Evolutionary conservation across 2,113 vertebrate species (phyloP), one percentile per base, ranked within the genome.

Genomic region (Pantherophis guttatus): DNA sequence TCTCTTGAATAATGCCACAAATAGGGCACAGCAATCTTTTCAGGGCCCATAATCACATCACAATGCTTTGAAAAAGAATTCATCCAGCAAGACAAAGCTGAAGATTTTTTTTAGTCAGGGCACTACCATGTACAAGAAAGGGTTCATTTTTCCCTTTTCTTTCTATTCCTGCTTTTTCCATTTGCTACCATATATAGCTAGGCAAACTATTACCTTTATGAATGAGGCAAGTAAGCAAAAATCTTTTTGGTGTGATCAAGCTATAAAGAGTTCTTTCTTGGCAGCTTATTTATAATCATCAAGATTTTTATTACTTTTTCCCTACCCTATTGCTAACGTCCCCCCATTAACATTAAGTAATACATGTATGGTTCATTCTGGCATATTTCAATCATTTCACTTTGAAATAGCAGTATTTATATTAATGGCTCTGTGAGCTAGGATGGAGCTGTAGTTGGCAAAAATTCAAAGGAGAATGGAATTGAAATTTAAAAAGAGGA

Each of bases 1-100:
- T 91, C 10, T 86, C 44, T 52, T 1, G 92, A 86, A 89, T 8
- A 57, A 23, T 3, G 90, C 7, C 26, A 92, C 2, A 21, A 91
- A 93, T 50, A 94, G 55, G 53, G 90, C n/a, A 24, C 54, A 89
- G 29, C 90, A 48, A 0, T 5, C 44, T 88, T 55, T 89, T 94
- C n/a, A 92, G 1, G 75, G 10, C 21, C 29, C 39, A 21, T 8
- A 39, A 4, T 11, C 4, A 90, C 26, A 13, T 21, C 13, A 33
- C 53, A 75, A 15, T 11, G 17, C 24, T 92, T 39, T 85, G 29
- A 81, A 95, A 87, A 58, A 93, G 90, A 96, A 92, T 24, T 12
- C 48, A 1, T 0, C 52, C 23, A 17, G 9, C 57, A 90, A 5
- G 10, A 44, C 48, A 93, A 96, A 86, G 53, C 3, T 48, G 10